These are phyloP conservation scores for Andrena praecox DNA, from an alignment of 2,888 invertebrate genomes.

Conservation along the genomic window DNA sequence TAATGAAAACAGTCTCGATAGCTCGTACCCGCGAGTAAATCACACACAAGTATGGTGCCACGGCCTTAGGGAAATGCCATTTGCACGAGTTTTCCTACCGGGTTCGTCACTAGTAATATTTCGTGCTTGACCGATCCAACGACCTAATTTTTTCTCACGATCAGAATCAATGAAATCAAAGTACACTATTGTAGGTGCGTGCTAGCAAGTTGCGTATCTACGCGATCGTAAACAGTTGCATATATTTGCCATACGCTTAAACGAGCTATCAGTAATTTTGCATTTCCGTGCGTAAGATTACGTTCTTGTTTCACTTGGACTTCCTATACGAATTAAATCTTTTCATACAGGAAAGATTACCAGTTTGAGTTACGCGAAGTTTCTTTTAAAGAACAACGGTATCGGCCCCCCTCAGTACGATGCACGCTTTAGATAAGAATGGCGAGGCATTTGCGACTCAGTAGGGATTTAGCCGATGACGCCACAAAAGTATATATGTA, in stretches of 20 bases:
- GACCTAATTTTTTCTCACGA: too few species aligned
- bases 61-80: too few species aligned
- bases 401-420: slow-evolving; percentile 16
- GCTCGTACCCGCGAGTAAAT: not conserved
- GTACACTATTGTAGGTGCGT: too few species aligned
- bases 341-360: not conserved
- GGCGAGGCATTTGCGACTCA: slow-evolving; percentile 13
- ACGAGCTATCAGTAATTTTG: not conserved
- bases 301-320: not conserved
- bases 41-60: not conserved
- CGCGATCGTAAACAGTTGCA: too few species aligned
- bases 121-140: too few species aligned
- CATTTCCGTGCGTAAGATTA: not conserved
- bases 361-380: not conserved
- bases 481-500: not conserved
- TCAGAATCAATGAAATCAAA: too few species aligned
- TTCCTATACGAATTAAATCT: not conserved
- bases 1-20: slow-evolving; percentile 37
- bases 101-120: too few species aligned
- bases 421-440: slow-evolving; percentile 46
- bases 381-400: slow-evolving; percentile 16
- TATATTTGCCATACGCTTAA: not conserved
- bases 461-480: slow-evolving; percentile 13
- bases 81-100: not conserved
- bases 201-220: too few species aligned